These are phyloP conservation scores for Herminia tarsipennalis DNA, from an alignment of 2,888 invertebrate genomes.

Conservation along the genomic window DNA sequence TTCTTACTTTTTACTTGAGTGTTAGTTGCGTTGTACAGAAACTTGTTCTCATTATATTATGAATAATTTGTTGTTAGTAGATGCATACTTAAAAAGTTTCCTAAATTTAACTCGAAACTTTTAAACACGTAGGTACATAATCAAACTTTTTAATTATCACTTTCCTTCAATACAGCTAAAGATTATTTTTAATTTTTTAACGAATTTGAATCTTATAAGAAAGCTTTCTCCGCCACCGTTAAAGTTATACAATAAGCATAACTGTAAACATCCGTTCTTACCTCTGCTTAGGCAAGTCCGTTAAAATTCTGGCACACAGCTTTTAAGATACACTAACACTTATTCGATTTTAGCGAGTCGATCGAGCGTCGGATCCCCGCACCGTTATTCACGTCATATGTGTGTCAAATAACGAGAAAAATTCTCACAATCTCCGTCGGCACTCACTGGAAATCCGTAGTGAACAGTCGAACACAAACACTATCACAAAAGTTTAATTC, in stretches of 20 bases:
- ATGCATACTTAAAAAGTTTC: slow-evolving; percentile 15
- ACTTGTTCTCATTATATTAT: slow-evolving; percentile 39
- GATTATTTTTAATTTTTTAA: slow-evolving; percentile 26
- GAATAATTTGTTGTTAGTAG: slow-evolving; percentile 29
- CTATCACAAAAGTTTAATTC: slow-evolving; percentile 64
- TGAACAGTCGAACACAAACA: slow-evolving; percentile 65
- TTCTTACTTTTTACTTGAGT: slow-evolving; percentile 42
- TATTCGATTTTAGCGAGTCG: slow-evolving; percentile 79
- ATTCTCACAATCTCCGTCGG: slow-evolving; percentile 62
- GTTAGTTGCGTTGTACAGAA: slow-evolving; percentile 39
- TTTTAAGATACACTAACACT: slow-evolving; percentile 80
- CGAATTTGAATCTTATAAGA: slow-evolving; percentile 46
- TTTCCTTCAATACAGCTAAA: slow-evolving; percentile 25
- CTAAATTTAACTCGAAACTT: slow-evolving; percentile 8
- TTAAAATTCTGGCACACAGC: slow-evolving; percentile 81
- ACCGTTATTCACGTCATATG: slow-evolving; percentile 83
- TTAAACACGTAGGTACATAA: slow-evolving; percentile 18
- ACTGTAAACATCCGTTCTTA: slow-evolving; percentile 83
- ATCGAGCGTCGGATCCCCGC: slow-evolving; percentile 76
- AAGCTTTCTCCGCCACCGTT: slow-evolving; percentile 65
- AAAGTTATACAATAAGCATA: slow-evolving; percentile 80
- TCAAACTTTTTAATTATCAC: slow-evolving; percentile 12
- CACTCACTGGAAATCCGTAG: slow-evolving; percentile 49
- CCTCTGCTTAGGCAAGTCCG: slow-evolving; percentile 82
- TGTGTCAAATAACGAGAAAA: slow-evolving; percentile 78